These are phyloP conservation scores for Cephus cinctus DNA, from an alignment of 1,140 invertebrate genomes.

Conservation along the genomic window DNA sequence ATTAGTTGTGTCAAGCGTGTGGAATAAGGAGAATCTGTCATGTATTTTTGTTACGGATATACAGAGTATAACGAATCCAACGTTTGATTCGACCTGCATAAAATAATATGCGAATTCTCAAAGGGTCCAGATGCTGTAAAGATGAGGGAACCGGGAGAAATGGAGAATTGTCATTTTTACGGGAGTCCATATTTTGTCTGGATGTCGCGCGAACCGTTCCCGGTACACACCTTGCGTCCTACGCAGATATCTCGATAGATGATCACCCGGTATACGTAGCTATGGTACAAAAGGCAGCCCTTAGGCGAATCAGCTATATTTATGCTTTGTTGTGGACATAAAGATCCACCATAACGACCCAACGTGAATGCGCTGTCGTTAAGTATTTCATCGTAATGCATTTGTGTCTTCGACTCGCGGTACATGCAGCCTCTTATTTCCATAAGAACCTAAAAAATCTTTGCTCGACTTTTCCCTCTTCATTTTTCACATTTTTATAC, in stretches of 20 bases:
- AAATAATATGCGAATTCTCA: background rate
- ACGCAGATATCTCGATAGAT: slow-evolving; percentile 41
- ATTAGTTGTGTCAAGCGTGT: no score
- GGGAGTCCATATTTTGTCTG: slow-evolving; percentile 6
- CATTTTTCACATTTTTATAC: no score
- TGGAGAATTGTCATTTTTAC: background rate
- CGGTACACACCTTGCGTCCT: slow-evolving; percentile 18
- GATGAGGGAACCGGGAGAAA: no score
- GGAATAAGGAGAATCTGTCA: no score
- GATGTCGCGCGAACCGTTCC: slow-evolving; percentile 4
- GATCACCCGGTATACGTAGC: no score
- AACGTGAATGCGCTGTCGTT: slow-evolving; percentile 37
- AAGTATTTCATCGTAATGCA: slow-evolving; percentile 42
- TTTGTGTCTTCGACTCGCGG: background rate
- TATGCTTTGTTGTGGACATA: slow-evolving; percentile 46
- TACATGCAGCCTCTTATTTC: no score
- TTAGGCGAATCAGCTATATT: slow-evolving; percentile 44
- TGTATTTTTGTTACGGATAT: no score
- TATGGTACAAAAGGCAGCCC: slow-evolving; percentile 35
- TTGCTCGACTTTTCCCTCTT: no score
- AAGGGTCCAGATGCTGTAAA: no score
- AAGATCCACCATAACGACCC: slow-evolving; percentile 37
- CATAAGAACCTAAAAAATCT: no score
- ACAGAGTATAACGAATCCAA: no score
- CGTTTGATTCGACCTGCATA: background rate